Conservation (phyloP, 2,113 vertebrate species). For the Corydoras maculifer region DNA sequence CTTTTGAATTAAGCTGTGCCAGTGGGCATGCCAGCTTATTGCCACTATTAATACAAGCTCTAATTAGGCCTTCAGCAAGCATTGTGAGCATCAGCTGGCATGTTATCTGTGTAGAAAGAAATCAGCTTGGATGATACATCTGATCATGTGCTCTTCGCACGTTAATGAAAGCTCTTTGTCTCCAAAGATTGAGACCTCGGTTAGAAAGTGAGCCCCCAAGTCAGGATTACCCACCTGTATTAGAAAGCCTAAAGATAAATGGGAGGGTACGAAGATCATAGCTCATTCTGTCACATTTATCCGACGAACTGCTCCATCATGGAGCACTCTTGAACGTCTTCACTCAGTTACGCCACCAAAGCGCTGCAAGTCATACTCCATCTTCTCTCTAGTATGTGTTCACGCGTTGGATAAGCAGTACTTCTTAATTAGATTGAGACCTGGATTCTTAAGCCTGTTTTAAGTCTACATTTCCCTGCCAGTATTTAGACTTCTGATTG, state of each 20-base stretch:
- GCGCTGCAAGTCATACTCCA: conserved; percentile 44
- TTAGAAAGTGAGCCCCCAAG: conserved; percentile 47
- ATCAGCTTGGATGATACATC: conserved; percentile 63
- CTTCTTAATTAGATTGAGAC: not conserved
- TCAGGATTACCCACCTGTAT: conserved; percentile 66
- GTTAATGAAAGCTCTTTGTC: conserved; percentile 70
- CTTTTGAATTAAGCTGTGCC: conserved; percentile 43
- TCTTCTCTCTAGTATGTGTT: conserved; percentile 39
- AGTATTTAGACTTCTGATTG: not conserved
- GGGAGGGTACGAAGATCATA: conserved; percentile 58
- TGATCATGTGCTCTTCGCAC: conserved; percentile 65
- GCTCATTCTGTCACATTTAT: conserved; percentile 69
- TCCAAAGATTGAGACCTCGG: conserved; percentile 40
- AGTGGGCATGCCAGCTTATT: conserved; percentile 47
- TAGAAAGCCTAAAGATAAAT: conserved; percentile 71
- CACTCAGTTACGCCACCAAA: conserved; percentile 29
- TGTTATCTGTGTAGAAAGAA: conserved; percentile 56
- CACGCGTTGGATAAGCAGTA: conserved; percentile 12
- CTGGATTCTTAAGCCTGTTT: conserved; percentile 1
- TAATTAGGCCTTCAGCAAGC: conserved; percentile 65
- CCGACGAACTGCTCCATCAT: conserved; percentile 58
- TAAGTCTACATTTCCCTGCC: not conserved
- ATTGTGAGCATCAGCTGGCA: conserved; percentile 54
- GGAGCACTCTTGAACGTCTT: conserved; percentile 55
- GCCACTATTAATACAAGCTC: conserved; percentile 66